These are phyloP conservation scores for Platyscapa corneri DNA, from an alignment of 1,140 invertebrate species.

Conservation along the genomic window DNA sequence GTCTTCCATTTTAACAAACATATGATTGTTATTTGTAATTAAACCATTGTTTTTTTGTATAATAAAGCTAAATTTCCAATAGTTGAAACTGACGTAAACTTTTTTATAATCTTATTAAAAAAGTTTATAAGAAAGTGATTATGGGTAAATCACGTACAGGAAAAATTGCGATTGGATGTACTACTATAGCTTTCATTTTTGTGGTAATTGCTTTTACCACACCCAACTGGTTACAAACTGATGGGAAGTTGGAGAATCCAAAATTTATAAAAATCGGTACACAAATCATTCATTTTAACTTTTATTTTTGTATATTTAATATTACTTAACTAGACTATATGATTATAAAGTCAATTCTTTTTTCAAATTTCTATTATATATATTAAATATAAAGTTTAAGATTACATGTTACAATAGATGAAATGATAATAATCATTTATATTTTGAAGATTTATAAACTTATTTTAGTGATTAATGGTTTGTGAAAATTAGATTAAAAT, in stretches of 20 bases:
- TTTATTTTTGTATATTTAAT: neutral
- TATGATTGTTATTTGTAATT: neutral
- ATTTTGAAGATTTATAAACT: too few relatives aligned
- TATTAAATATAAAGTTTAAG: too few relatives aligned
- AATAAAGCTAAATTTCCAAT: neutral
- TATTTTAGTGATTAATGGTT: too few relatives aligned
- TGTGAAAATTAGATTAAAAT: too few relatives aligned
- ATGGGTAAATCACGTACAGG: conserved; percentile 81
- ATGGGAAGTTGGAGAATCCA: conserved; percentile 85
- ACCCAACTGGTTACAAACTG: conserved; percentile 93
- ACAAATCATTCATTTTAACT: neutral
- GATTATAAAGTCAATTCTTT: neutral
- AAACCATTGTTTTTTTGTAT: neutral
- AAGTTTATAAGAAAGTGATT: neutral
- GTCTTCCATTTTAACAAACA: neutral
- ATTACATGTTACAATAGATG: too few relatives aligned
- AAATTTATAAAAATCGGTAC: conserved; percentile 88
- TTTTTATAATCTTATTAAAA: conserved; percentile 4
- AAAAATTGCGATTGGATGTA: conserved; percentile 80
- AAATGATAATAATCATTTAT: too few relatives aligned
- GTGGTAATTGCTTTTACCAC: conserved; percentile 92
- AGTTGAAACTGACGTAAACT: conserved; percentile 9
- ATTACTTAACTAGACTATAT: neutral
- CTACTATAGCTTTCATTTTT: conserved; percentile 81
- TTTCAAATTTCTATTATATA: neutral